A percentile compares a stretch with the other conserved stretches of the same genome.
phyloP scores from a whole-genome alignment of 1,140 invertebrate genomes.

The Acromyrmex heyeri region DNA sequence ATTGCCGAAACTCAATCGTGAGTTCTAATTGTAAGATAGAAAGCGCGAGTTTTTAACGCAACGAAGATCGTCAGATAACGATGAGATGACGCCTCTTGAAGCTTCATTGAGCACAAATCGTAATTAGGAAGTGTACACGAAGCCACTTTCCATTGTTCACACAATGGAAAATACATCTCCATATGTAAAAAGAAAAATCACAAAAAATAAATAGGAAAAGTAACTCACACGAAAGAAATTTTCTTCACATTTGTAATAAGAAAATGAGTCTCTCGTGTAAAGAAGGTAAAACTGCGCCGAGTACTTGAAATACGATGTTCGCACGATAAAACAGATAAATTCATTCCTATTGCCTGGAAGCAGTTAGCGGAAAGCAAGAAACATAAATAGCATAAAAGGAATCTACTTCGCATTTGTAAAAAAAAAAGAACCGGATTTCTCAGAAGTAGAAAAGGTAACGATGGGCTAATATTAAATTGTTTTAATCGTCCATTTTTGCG shows the following conservation, averaged over 20 bases:
- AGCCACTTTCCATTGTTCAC: constrained; percentile 11
- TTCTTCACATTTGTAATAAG: constrained; percentile 25
- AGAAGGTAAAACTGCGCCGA: constrained; percentile 41
- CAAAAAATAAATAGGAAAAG: constrained; percentile 35
- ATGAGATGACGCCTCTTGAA: not conserved
- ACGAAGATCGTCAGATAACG: not conserved
- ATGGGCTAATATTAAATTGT: constrained; percentile 34
- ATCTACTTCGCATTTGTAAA: not conserved
- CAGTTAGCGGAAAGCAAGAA: constrained; percentile 38
- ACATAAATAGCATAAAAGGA: not conserved
- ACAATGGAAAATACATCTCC: constrained; percentile 20
- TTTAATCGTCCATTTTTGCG: constrained; percentile 28
- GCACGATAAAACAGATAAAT: constrained; percentile 50
- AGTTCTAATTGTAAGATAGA: constrained; percentile 14
- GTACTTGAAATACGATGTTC: constrained; percentile 37
- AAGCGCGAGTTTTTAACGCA: constrained; percentile 19
- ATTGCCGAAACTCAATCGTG: not conserved
- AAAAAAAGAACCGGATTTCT: not conserved
- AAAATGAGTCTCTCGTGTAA: constrained; percentile 26
- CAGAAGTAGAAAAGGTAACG: not conserved
- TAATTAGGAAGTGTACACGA: constrained; percentile 17
- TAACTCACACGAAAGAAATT: constrained; percentile 45
- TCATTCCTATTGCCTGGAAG: constrained; percentile 6
- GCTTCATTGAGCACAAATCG: constrained; percentile 23
- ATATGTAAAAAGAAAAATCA: constrained; percentile 37